Percentiles rank a stretch among this genome's conserved stretches.
These are phyloP conservation scores for Caerostris darwini DNA, from an alignment of 1,140 invertebrate species.

Conservation along the genomic window DNA sequence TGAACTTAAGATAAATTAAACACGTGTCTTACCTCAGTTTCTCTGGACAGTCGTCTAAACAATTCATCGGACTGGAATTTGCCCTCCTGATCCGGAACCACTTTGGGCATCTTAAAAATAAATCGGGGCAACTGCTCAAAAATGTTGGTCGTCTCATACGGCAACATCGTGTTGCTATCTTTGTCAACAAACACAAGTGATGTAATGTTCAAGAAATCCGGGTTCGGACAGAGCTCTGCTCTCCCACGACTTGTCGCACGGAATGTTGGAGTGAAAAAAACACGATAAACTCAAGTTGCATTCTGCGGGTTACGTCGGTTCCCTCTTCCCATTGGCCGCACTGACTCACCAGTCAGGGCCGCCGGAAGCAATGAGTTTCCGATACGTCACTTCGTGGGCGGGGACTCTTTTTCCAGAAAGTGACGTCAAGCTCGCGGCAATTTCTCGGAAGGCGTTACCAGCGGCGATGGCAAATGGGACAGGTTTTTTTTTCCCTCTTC, in stretches of 20 bases:
- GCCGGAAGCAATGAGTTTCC: slow-evolving; percentile 74
- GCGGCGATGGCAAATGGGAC: slow-evolving; percentile 53
- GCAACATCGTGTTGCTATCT: slow-evolving; percentile 81
- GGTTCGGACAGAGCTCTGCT: neutral
- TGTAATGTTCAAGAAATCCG: neutral
- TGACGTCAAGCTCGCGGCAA: slow-evolving; percentile 57
- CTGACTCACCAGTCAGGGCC: slow-evolving; percentile 75
- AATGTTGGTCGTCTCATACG: slow-evolving; percentile 84
- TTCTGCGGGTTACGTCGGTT: slow-evolving; percentile 17
- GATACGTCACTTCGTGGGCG: slow-evolving; percentile 71
- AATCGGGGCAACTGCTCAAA: slow-evolving; percentile 91
- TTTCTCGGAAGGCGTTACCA: slow-evolving; percentile 75
- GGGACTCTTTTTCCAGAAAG: slow-evolving; percentile 56
- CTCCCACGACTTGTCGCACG: neutral
- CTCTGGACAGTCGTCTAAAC: slow-evolving; percentile 95
- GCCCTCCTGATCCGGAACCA: slow-evolving; percentile 96
- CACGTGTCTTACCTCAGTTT: slow-evolving; percentile 91
- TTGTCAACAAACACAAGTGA: neutral
- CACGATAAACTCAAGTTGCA: slow-evolving; percentile 27
- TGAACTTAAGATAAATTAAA: too few species aligned
- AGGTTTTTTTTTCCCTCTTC: neutral
- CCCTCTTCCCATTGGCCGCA: slow-evolving; percentile 63
- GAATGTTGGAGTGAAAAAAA: slow-evolving; percentile 27
- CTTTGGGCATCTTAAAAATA: slow-evolving; percentile 96
- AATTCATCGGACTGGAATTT: slow-evolving; percentile 98